Base-by-base conservation (phyloP, 2,113 vertebrate genomes). In the Oxygymnocypris stewartii region DNA sequence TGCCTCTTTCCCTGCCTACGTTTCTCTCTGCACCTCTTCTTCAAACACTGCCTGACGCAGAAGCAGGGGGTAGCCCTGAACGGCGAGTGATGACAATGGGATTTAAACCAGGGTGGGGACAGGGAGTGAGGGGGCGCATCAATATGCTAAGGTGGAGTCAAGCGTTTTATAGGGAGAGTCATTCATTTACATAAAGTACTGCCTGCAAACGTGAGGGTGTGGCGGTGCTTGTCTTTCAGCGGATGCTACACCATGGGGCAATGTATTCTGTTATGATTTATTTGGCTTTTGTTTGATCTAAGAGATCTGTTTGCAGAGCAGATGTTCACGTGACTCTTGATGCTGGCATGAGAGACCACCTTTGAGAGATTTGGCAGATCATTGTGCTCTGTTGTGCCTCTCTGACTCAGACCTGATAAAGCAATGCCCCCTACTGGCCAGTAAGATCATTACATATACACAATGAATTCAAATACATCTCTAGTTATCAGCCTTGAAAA, bases 391-490 rank as follows among this genome's bases (percentile, higher is more conserved):
- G 89, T 82, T 90, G 31, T 73, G 88, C 85, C 86, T 69, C 49
- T 42, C 2, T 71, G 59, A 89, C 51, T 71, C 65, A 42, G 51
- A 61, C 90, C 84, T 71, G 87, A 91, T 65, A 80, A 88, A 86
- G 35, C 73, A 74, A 88, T 92, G 89, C 93, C 94, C 90, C 89
- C 94, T 93, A 91, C 90, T 94, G 94, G 91, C 47, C 77, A 78
- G 10, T 42, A 14, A 73, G 47, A 54, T 14, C 28, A 80, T 47
- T 54, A 69, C 87, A 87, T 44, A 75, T 2, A 54, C 28, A 79
- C 25, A 31, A 25, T 78, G 40, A 85, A 35, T 0, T 65, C 51
- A 67, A 73, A 61, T 47, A 61, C 42, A 54, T 14, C 14, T 71
- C 4, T 54, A 54, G 51, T 16, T 0, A 18, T 54, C 51, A 23